These are phyloP conservation scores for Xanthia togata DNA, from an alignment of 2,888 invertebrate species.

Conservation along the genomic window DNA sequence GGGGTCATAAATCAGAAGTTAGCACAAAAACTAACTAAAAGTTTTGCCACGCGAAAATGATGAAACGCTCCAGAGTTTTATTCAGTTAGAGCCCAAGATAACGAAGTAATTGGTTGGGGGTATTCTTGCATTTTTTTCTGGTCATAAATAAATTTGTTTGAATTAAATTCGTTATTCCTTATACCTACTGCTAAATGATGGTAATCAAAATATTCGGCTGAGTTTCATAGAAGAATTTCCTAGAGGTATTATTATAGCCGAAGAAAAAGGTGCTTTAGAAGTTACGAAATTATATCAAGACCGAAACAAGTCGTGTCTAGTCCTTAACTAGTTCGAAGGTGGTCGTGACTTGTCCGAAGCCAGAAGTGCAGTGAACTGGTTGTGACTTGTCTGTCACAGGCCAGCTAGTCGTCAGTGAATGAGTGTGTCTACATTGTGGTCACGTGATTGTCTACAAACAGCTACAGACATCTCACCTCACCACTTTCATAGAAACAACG, in stretches of 20 bases:
- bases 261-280: background rate
- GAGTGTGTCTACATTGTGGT: background rate
- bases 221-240: background rate
- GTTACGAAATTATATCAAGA: background rate
- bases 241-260: background rate
- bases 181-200: constrained; percentile 15
- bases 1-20: constrained; percentile 87
- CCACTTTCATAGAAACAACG: background rate
- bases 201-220: constrained; percentile 4
- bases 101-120: constrained; percentile 82
- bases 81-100: constrained; percentile 87
- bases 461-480: background rate
- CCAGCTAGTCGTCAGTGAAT: background rate
- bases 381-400: background rate
- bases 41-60: constrained; percentile 85
- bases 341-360: background rate
- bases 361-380: background rate
- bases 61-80: constrained; percentile 85
- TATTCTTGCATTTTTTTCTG: constrained; percentile 59
- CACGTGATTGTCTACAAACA: background rate
- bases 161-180: constrained; percentile 34
- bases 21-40: constrained; percentile 88
- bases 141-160: constrained; percentile 51
- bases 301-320: background rate
- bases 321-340: background rate